Evolutionary conservation across 2,797 vertebrate genomes (phyloP), one percentile per base, ranked within the genome.

Genomic region (Moxostoma hubbsi): DNA sequence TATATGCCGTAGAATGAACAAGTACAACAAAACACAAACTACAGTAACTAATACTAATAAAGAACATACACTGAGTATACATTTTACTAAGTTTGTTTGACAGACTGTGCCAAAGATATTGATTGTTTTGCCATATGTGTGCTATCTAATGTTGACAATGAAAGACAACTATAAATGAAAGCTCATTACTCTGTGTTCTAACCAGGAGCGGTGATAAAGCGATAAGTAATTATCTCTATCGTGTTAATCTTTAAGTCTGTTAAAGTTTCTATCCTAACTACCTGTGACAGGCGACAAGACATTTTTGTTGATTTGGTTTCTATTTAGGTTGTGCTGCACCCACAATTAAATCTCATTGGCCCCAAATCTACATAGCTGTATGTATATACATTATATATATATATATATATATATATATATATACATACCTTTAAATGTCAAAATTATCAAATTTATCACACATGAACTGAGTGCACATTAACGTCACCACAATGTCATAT

Each of bases 1-100:
- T 81, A 68, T 80, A 72, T 78, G 76, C 59, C 74, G 55, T 85
- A 83, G 74, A 82, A 71, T 57, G 77, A 74, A 63, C 18, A 59
- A 73, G 45, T 58, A 74, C 70, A 84, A 54, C 67, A 63, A 82
- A 79, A 79, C 61, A 65, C 61, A 66, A 47, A 53, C 81, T 73
- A 36, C 75, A 83, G 68, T 83, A 82, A 75, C 63, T 64, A 62
- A 84, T 77, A 82, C 83, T 85, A 85, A 82, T 86, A 86, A 86
- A 86, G 63, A 80, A 59, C 77, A 80, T 82, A 80, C 43, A 47
- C 62, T 47, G 43, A 46, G 43, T 82, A 81, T 71, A 57, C 59
- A 71, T 77, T 75, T 3, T 69, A 13, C 13, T 49, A n/a, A 9
- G 24, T 67, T 73, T 9, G 50, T 70, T 55, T 78, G 49, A 46